phyloP scores from a whole-genome alignment of 1,140 invertebrate genomes.

The Sycobia sp. region DNA sequence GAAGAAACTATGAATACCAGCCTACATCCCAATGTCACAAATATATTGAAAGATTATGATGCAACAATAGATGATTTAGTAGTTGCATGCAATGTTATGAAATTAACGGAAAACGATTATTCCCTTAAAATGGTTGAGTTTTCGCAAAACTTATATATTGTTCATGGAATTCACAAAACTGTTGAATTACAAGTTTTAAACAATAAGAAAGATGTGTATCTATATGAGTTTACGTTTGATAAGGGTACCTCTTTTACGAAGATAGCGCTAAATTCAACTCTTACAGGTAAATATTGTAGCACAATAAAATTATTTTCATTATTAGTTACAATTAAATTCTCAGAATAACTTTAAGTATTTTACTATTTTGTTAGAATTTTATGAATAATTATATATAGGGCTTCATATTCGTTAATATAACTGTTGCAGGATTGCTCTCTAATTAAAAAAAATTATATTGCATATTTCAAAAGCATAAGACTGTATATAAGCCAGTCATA shows the following conservation, averaged over 20 bases:
- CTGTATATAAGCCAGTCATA: too few relatives aligned
- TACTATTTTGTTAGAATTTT: too few relatives aligned
- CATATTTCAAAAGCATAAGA: too few relatives aligned
- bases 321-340: too few relatives aligned
- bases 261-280: constrained; percentile 8
- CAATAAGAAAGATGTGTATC: constrained; percentile 50
- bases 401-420: too few relatives aligned
- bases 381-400: too few relatives aligned
- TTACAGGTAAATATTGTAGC: constrained; percentile 18
- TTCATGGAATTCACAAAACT: constrained; percentile 51
- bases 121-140: constrained; percentile 52
- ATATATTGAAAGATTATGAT: constrained; percentile 23
- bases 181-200: constrained; percentile 49
- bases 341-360: too few relatives aligned
- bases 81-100: constrained; percentile 48
- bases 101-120: constrained; percentile 41
- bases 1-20: constrained; percentile 22
- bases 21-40: constrained; percentile 20
- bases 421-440: too few relatives aligned
- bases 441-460: too few relatives aligned
- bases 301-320: too few relatives aligned
- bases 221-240: constrained; percentile 62
- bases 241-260: constrained; percentile 24
- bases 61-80: constrained; percentile 35
- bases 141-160: constrained; percentile 57